phyloP scores from a whole-genome alignment of 2,888 invertebrate species.

The Isotomurus palustris region DNA sequence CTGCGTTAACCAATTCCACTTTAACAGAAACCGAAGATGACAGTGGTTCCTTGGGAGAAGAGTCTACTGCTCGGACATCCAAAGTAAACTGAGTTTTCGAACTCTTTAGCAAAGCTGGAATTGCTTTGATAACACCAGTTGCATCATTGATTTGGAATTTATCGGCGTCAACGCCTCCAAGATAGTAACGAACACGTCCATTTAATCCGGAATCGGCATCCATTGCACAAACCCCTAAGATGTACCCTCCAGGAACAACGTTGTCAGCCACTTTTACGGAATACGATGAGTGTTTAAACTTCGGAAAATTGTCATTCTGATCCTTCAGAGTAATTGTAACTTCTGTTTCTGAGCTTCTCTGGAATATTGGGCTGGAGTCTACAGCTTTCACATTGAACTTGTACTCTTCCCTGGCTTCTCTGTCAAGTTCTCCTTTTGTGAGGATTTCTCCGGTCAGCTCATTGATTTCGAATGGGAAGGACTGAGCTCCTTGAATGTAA shows the following conservation, averaged over 20 bases:
- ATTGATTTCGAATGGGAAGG: slow-evolving; percentile 74
- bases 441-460: slow-evolving; percentile 72
- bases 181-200: slow-evolving; percentile 76
- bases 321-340: slow-evolving; percentile 75
- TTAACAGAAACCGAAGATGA: slow-evolving; percentile 70
- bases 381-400: slow-evolving; percentile 79
- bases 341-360: slow-evolving; percentile 71
- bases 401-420: slow-evolving; percentile 72
- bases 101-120: slow-evolving; percentile 58
- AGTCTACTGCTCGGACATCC: slow-evolving; percentile 74
- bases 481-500: slow-evolving; percentile 74
- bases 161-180: slow-evolving; percentile 73
- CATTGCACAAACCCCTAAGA: slow-evolving; percentile 76
- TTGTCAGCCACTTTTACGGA: slow-evolving; percentile 80
- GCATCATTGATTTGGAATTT: slow-evolving; percentile 72
- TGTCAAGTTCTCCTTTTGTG: slow-evolving; percentile 67
- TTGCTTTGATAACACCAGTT: slow-evolving; percentile 82
- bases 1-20: slow-evolving; percentile 69
- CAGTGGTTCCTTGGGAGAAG: slow-evolving; percentile 61
- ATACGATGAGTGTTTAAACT: slow-evolving; percentile 67
- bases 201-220: slow-evolving; percentile 83
- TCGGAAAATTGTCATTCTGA: slow-evolving; percentile 87
- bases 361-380: slow-evolving; percentile 81
- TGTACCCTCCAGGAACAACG: slow-evolving; percentile 74
- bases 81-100: slow-evolving; percentile 59